phyloP scores from a whole-genome alignment of 53 echinoderm and acorn worm species.

The Temnopleurus reevesii region DNA sequence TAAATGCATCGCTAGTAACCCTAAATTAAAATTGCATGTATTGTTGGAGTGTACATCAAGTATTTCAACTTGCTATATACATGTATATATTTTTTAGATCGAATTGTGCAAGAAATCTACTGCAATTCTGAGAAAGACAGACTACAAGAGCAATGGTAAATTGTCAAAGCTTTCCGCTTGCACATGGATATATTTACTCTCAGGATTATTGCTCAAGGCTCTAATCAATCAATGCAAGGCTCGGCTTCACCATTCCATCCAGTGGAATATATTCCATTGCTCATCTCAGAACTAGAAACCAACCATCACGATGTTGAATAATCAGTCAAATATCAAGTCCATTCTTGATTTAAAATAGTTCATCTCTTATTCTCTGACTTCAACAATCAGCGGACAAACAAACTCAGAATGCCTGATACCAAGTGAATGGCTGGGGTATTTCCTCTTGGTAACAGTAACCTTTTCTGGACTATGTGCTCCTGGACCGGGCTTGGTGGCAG shows the following conservation, averaged over 20 bases:
- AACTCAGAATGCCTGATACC: conserved; percentile 97
- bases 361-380: conserved; percentile 77
- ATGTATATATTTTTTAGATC: no score
- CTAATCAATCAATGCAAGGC: background rate
- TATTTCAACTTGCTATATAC: background rate
- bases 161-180: background rate
- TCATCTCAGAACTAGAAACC: background rate
- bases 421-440: conserved; percentile 82
- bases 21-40: background rate
- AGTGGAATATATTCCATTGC: background rate
- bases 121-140: background rate
- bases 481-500: conserved; percentile 82
- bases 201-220: background rate
- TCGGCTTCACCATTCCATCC: background rate
- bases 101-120: background rate
- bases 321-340: background rate
- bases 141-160: background rate
- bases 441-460: conserved; percentile 81
- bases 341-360: background rate
- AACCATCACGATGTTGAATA: background rate
- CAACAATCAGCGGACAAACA: conserved; percentile 91
- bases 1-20: background rate
- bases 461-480: conserved; percentile 97
- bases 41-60: background rate
- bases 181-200: background rate